Evolutionary conservation across 2,113 vertebrate species (phyloP).

Genomic region (Hydropotes inermis): DNA sequence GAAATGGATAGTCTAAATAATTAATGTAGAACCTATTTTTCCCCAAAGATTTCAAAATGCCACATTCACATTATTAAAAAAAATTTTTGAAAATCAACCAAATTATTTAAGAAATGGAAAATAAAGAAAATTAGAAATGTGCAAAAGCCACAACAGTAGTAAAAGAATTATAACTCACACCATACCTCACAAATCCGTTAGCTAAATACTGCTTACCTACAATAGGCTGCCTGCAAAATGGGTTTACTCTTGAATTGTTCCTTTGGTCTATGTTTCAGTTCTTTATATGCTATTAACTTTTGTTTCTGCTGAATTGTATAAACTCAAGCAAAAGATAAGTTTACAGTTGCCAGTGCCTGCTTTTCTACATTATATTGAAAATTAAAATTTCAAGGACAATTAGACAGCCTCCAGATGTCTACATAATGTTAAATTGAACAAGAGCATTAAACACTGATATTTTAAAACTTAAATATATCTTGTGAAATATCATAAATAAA

Average conservation of each 20-base stretch:
- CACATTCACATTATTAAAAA: background rate
- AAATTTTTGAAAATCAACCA: constrained; percentile 29
- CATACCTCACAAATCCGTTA: background rate
- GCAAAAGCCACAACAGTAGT: background rate
- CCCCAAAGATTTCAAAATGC: background rate
- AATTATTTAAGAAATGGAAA: constrained; percentile 21
- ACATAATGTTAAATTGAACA: background rate
- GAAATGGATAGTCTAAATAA: constrained; percentile 20
- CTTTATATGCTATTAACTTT: background rate
- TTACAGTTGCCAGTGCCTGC: background rate
- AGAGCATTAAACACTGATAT: background rate
- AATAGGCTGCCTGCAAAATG: background rate
- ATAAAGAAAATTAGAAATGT: background rate
- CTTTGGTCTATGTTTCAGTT: background rate
- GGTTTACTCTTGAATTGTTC: background rate
- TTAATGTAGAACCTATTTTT: background rate
- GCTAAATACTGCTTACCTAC: background rate
- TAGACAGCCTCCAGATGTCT: background rate
- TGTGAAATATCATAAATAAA: background rate
- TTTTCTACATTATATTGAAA: background rate
- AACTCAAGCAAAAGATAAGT: background rate
- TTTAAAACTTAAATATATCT: background rate
- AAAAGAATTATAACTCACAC: background rate
- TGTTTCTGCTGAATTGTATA: constrained; percentile 22
- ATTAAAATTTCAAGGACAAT: background rate